phyloP scores from a whole-genome alignment of 2,888 invertebrate species.

The Drosophila neotestacea region DNA sequence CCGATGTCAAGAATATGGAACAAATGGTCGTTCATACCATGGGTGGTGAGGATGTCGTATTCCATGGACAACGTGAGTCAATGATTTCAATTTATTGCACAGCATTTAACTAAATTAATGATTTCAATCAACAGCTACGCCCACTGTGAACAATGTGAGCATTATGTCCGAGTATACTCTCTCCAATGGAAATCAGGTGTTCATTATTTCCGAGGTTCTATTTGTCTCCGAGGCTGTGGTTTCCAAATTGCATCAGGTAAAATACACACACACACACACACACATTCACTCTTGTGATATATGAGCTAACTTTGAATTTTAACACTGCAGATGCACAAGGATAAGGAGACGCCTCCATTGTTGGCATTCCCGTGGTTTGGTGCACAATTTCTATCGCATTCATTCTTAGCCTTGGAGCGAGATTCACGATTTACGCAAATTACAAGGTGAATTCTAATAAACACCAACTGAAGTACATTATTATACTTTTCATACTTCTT shows the following conservation, averaged over 20 bases:
- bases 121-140: slow-evolving; percentile 82
- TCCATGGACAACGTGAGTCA: slow-evolving; percentile 87
- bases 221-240: slow-evolving; percentile 88
- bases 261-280: neutral
- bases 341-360: slow-evolving; percentile 89
- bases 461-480: too few relatives aligned
- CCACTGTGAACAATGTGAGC: slow-evolving; percentile 87
- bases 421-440: slow-evolving; percentile 87
- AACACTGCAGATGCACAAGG: slow-evolving; percentile 86
- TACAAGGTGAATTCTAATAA: slow-evolving; percentile 83
- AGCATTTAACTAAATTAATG: neutral
- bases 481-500: too few relatives aligned
- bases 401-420: slow-evolving; percentile 87
- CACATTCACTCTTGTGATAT: slow-evolving; percentile 20
- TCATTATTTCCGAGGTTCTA: slow-evolving; percentile 87
- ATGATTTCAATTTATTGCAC: slow-evolving; percentile 1
- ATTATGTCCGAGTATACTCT: slow-evolving; percentile 88
- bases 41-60: slow-evolving; percentile 87
- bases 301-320: slow-evolving; percentile 28
- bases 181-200: slow-evolving; percentile 88
- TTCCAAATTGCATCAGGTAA: slow-evolving; percentile 87
- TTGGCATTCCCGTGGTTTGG: slow-evolving; percentile 89
- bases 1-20: slow-evolving; percentile 86
- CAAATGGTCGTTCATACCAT: slow-evolving; percentile 87
- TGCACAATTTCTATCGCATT: slow-evolving; percentile 88